A percentile compares a stretch with the other conserved stretches of the same genome.
These are phyloP conservation scores for Tyrannus savana DNA, from an alignment of 2,113 vertebrate genomes.

Conservation along the genomic window DNA sequence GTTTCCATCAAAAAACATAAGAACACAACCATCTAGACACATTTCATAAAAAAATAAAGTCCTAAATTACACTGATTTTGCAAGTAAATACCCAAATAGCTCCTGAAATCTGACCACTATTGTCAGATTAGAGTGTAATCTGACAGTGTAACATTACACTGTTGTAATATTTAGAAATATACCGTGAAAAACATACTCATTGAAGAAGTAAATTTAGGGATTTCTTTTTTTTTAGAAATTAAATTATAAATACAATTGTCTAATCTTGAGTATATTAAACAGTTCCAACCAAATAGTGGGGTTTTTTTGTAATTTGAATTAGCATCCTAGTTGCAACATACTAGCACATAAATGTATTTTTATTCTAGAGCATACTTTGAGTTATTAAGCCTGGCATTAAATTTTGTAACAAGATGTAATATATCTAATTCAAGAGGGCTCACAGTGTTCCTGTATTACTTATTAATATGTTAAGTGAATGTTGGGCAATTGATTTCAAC, in stretches of 20 bases:
- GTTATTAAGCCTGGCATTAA: slow-evolving; percentile 61
- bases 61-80: background rate
- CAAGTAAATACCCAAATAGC: background rate
- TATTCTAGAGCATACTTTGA: slow-evolving; percentile 40
- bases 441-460: slow-evolving; percentile 54
- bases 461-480: slow-evolving; percentile 66
- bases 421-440: slow-evolving; percentile 61
- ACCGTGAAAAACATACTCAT: background rate
- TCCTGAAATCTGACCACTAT: background rate
- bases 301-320: background rate
- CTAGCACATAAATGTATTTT: slow-evolving; percentile 1
- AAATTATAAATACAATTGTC: background rate
- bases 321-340: background rate
- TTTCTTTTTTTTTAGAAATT: background rate
- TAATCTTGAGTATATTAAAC: background rate
- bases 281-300: background rate
- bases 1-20: background rate
- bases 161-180: background rate
- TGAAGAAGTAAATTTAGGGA: background rate
- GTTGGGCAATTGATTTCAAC: slow-evolving; percentile 63
- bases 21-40: background rate
- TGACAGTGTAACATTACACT: background rate
- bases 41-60: background rate
- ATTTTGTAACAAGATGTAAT: slow-evolving; percentile 60
- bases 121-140: background rate